These are phyloP conservation scores for Pseudochaenichthys georgianus DNA, from an alignment of 2,797 vertebrate species.

Conservation along the genomic window DNA sequence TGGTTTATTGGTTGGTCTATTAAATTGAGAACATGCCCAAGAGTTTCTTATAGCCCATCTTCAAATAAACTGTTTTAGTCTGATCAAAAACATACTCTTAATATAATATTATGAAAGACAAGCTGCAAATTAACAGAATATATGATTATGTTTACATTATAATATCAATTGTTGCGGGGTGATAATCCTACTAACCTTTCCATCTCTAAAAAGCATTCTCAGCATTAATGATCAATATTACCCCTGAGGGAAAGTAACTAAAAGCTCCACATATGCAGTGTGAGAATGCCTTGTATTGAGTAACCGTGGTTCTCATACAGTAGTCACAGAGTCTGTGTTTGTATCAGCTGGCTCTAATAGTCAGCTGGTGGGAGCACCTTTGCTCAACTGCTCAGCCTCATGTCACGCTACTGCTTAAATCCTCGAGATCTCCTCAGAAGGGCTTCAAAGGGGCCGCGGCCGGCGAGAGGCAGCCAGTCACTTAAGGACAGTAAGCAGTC, in stretches of 20 bases:
- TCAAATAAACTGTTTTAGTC: neutral
- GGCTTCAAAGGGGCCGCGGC: constrained; percentile 75
- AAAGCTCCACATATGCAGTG: constrained; percentile 20
- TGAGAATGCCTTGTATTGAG: constrained; percentile 56
- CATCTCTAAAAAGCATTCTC: no score
- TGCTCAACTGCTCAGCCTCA: constrained; percentile 77
- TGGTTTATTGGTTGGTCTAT: neutral
- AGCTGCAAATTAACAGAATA: neutral
- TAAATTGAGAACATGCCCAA: neutral
- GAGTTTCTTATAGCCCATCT: neutral
- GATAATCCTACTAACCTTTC: no score
- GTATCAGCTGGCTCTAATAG: constrained; percentile 83
- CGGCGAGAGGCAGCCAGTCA: constrained; percentile 71
- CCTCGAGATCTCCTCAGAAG: constrained; percentile 76
- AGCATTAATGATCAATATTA: neutral
- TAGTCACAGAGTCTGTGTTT: constrained; percentile 59
- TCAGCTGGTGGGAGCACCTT: constrained; percentile 75
- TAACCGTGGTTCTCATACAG: constrained; percentile 51
- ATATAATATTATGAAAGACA: neutral
- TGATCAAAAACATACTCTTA: neutral
- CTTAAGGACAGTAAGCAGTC: constrained; percentile 81
- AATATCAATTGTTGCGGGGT: no score
- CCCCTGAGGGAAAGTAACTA: constrained; percentile 3
- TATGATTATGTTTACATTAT: neutral
- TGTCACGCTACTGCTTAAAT: constrained; percentile 81